These are phyloP conservation scores for Lordiphosa mommai DNA, from an alignment of 1,140 invertebrate species.

Conservation along the genomic window DNA sequence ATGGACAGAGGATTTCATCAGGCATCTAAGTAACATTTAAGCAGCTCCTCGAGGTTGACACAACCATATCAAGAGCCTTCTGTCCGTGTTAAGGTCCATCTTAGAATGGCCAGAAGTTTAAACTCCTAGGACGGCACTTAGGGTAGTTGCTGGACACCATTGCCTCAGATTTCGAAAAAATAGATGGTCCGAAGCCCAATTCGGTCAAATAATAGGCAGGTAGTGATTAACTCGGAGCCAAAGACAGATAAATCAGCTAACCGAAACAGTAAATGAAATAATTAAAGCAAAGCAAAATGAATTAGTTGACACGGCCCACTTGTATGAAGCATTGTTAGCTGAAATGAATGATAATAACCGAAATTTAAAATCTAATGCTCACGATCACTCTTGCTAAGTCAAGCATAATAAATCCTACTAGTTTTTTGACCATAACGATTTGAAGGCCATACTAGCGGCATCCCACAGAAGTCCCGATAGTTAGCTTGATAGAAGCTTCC, in stretches of 20 bases:
- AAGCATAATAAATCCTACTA: no score
- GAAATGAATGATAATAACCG: no score
- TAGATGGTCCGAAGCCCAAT: neutral
- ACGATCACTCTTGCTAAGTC: no score
- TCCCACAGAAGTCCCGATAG: conserved; percentile 9
- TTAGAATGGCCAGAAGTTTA: no score
- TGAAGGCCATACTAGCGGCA: neutral
- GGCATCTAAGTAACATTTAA: no score
- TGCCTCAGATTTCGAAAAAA: neutral
- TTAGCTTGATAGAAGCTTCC: no score
- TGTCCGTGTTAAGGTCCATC: conserved; percentile 4
- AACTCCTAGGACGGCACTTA: conserved; percentile 4
- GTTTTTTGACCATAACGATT: no score
- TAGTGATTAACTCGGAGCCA: no score
- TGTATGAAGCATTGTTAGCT: neutral
- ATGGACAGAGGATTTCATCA: no score
- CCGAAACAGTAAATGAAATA: neutral
- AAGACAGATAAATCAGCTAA: neutral
- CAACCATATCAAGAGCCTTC: no score
- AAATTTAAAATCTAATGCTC: neutral
- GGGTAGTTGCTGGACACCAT: conserved; percentile 9
- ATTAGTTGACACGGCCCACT: no score
- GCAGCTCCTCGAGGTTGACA: no score
- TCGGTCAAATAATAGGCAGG: neutral
- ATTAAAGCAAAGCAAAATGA: neutral